Evolutionary conservation across 2,113 vertebrate genomes (phyloP).

Genomic region (Ia io): DNA sequence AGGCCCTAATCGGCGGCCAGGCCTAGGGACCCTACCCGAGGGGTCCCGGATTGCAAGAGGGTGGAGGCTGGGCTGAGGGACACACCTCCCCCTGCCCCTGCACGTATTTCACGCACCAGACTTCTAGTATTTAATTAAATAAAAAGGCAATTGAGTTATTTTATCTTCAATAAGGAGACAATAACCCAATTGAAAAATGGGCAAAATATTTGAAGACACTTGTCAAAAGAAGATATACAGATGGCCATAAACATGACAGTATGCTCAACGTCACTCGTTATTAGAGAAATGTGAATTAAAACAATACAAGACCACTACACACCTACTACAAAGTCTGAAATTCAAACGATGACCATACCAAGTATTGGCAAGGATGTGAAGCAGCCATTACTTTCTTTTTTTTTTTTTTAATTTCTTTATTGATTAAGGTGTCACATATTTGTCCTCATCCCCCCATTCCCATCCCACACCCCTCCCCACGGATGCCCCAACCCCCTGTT

Average conservation of each 20-base stretch:
- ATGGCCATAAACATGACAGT: not conserved
- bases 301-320: not conserved
- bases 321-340: not conserved
- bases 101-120: too few species aligned
- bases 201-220: not conserved
- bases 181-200: not conserved
- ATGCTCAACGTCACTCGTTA: not conserved
- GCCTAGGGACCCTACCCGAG: too few species aligned
- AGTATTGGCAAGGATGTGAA: not conserved
- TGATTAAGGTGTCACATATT: too few species aligned
- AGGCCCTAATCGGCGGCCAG: too few species aligned
- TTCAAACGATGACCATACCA: not conserved
- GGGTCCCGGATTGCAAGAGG: too few species aligned
- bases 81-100: too few species aligned
- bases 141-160: not conserved
- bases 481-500: too few species aligned
- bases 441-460: too few species aligned
- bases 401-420: too few species aligned
- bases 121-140: not conserved
- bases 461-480: too few species aligned
- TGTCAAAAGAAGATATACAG: not conserved
- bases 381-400: not conserved
- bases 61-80: too few species aligned
- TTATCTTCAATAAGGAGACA: not conserved
- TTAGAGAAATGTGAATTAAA: not conserved